Evolutionary conservation across 2,113 vertebrate species (phyloP).

Genomic region (Stegastes partitus): DNA sequence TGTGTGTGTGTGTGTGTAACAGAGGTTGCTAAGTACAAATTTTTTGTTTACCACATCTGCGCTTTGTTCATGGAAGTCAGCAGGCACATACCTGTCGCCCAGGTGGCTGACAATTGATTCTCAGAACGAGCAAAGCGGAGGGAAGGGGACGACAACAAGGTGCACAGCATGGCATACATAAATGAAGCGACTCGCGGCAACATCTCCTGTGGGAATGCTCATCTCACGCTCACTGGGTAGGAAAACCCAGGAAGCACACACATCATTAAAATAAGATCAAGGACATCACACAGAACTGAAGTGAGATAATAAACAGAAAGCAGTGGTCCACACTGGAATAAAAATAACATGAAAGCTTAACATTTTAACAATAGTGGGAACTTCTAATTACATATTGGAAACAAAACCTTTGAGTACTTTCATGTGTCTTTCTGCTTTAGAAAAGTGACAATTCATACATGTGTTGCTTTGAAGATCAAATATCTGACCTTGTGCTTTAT

Average conservation of each 20-base stretch:
- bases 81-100: constrained; percentile 52
- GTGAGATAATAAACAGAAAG: constrained; percentile 24
- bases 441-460: not conserved
- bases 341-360: constrained; percentile 8
- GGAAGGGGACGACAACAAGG: not conserved
- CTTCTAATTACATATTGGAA: constrained; percentile 1
- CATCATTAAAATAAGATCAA: constrained; percentile 63
- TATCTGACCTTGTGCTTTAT: not conserved
- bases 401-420: not conserved
- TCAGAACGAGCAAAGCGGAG: not conserved
- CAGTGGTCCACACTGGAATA: not conserved
- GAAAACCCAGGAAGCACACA: constrained; percentile 48
- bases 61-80: constrained; percentile 44
- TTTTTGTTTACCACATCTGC: constrained; percentile 61
- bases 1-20: constrained; percentile 13
- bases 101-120: constrained; percentile 28
- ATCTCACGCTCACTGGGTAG: constrained; percentile 64
- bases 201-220: constrained; percentile 62
- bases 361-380: not conserved
- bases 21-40: constrained; percentile 63
- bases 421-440: not conserved
- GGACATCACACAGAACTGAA: constrained; percentile 2
- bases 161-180: constrained; percentile 16
- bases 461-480: not conserved
- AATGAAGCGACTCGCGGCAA: constrained; percentile 40